Conservation (phyloP, 2,797 vertebrate species). For the Vireo griseus region DNA sequence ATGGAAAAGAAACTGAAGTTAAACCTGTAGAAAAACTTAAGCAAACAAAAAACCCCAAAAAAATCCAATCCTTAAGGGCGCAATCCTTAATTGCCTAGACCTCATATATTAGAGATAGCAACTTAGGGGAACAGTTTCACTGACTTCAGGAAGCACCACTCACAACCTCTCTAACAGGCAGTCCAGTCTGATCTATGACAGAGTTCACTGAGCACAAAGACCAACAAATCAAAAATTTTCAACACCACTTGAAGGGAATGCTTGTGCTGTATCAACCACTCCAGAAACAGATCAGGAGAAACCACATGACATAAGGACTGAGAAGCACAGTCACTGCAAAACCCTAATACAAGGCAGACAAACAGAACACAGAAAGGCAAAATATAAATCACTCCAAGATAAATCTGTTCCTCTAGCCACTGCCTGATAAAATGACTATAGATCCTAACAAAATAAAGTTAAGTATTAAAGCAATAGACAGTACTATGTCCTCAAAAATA, state of each 20-base stretch:
- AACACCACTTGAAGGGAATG: neutral
- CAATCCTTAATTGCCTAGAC: neutral
- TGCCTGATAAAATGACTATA: neutral
- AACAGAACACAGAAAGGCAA: neutral
- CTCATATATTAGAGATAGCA: neutral
- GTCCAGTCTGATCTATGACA: neutral
- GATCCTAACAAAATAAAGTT: neutral
- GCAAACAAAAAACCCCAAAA: neutral
- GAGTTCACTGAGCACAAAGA: neutral
- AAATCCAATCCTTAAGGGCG: neutral
- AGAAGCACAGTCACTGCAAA: neutral
- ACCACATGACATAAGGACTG: neutral
- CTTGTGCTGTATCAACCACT: neutral
- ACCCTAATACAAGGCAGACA: neutral
- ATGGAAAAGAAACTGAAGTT: neutral
- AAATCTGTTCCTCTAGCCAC: neutral
- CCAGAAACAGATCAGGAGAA: neutral
- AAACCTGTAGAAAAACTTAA: neutral
- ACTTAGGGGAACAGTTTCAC: fast-evolving
- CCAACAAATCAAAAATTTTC: neutral
- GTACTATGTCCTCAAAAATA: neutral
- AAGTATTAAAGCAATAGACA: neutral
- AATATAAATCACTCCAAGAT: neutral
- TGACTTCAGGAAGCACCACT: neutral
- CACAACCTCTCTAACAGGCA: neutral